Evolutionary conservation across 1,140 invertebrate genomes (phyloP), one percentile per base, ranked within the genome.

Genomic region (Papilio glaucus): DNA sequence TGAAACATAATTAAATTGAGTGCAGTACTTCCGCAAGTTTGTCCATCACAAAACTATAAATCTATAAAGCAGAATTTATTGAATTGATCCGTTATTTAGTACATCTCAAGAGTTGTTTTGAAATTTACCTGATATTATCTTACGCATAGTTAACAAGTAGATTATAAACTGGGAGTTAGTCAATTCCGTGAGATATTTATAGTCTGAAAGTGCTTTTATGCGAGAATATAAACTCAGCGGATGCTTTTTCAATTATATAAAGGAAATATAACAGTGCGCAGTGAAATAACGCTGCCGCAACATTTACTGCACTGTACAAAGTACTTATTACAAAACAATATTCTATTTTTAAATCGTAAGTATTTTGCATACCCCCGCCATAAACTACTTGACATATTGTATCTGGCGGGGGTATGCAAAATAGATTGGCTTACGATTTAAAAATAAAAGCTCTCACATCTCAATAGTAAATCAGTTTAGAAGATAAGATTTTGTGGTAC

Each of bases 231-330:
- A 75, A 75, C 42, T 39, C 65, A 73, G 68, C 80, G 77, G 80
- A 81, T 79, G 74, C 72, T 49, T 76, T 79, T 81, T 81, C 80
- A 77, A 81, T 79, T 79, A 81, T 69, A 74, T 71, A 77, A 71
- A 78, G 77, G 77, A 79, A 75, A 72, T 67, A 70, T 68, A 68
- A 26, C 39, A 9, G 63, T 68, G n/a, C 15, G 12, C 24, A 8
- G 37, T 42, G 2, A 68, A 57, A 57, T 57, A 26, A 57, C 10
- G 12, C 8, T 57, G 8, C 21, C 8, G 21, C 8, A 21, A 63
- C 1, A 41, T 21, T 37, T 4, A 63, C 21, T 9, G 4, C 2
- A 15, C 24, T 24, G 24, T 26, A 21, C 45, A 49, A 21, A 57
- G 5, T 33, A 33, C 29, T 3, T 33, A 33, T 33, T 33, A 33